Evolutionary conservation across 2,888 invertebrate species (phyloP).

Genomic region (Agrilus cyanescens): DNA sequence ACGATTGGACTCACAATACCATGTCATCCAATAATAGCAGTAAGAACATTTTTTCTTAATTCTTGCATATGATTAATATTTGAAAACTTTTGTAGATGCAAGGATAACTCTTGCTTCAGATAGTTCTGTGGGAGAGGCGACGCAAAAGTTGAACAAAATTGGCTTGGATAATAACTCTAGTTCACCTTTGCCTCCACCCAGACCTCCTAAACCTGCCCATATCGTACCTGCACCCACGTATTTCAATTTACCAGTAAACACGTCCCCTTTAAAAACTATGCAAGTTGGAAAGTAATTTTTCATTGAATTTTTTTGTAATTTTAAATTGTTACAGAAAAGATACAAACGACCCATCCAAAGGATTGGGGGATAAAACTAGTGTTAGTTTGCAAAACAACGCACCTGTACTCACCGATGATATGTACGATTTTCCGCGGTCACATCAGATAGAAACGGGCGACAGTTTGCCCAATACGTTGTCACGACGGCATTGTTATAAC

Average conservation of each 20-base stretch:
- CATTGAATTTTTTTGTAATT: too few relatives aligned
- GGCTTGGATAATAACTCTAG: constrained; percentile 17
- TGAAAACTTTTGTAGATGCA: constrained; percentile 3
- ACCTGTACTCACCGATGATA: constrained; percentile 36
- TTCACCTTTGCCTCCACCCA: constrained; percentile 44
- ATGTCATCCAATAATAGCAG: constrained; percentile 29
- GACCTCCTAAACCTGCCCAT: constrained; percentile 64
- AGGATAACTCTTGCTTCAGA: constrained; percentile 41
- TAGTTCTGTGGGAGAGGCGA: constrained; percentile 38
- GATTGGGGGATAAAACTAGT: too few relatives aligned
- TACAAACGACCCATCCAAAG: too few relatives aligned
- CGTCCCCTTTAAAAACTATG: constrained; percentile 7
- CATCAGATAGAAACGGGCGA: constrained; percentile 39
- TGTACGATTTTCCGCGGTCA: constrained; percentile 61
- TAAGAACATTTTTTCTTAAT: constrained; percentile 27
- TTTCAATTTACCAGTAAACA: constrained; percentile 30
- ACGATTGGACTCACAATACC: constrained; percentile 48
- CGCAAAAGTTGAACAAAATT: constrained; percentile 9
- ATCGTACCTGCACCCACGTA: constrained; percentile 39
- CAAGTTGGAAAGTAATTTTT: constrained; percentile 1
- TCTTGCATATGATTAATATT: not conserved
- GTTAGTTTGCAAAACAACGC: constrained; percentile 8
- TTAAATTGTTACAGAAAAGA: too few relatives aligned
- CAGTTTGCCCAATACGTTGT: constrained; percentile 22
- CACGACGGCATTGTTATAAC: constrained; percentile 44